Conservation (phyloP, 2,797 vertebrate genomes). For the Argentina silus region DNA sequence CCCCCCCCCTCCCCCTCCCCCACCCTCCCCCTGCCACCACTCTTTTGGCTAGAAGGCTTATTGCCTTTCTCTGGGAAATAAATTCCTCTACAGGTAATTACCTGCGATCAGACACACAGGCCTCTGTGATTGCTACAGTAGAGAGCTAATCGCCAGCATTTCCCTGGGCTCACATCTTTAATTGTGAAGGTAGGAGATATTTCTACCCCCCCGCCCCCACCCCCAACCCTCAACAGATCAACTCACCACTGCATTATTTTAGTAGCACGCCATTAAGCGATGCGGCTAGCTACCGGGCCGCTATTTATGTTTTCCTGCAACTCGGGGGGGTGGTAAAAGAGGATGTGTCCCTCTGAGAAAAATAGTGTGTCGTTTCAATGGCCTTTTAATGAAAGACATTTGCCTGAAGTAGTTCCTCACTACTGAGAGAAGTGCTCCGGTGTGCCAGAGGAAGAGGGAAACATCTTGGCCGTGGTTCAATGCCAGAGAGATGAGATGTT, state of each 20-base stretch:
- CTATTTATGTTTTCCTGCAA: conserved; percentile 40
- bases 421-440: neutral
- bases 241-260: conserved; percentile 42
- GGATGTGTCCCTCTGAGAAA: conserved; percentile 25
- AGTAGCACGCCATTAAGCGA: conserved; percentile 50
- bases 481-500: neutral
- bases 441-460: neutral
- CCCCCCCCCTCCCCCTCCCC: neutral
- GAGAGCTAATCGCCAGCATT: conserved; percentile 47
- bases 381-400: conserved; percentile 60
- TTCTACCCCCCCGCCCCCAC: neutral
- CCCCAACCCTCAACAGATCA: conserved; percentile 31
- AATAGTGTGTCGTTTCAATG: conserved; percentile 36
- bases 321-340: neutral
- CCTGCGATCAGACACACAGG: conserved; percentile 38
- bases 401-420: conserved; percentile 42
- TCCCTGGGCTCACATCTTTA: conserved; percentile 39
- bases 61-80: conserved; percentile 48
- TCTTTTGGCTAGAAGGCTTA: conserved; percentile 23
- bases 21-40: neutral
- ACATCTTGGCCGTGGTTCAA: neutral
- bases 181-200: conserved; percentile 19
- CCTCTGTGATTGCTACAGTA: conserved; percentile 37
- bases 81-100: conserved; percentile 56
- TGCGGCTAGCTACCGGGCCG: conserved; percentile 27